Evolutionary conservation across 2,888 invertebrate genomes (phyloP), one percentile per base, ranked within the genome.

Genomic region (Callyntrura guangdongensis): DNA sequence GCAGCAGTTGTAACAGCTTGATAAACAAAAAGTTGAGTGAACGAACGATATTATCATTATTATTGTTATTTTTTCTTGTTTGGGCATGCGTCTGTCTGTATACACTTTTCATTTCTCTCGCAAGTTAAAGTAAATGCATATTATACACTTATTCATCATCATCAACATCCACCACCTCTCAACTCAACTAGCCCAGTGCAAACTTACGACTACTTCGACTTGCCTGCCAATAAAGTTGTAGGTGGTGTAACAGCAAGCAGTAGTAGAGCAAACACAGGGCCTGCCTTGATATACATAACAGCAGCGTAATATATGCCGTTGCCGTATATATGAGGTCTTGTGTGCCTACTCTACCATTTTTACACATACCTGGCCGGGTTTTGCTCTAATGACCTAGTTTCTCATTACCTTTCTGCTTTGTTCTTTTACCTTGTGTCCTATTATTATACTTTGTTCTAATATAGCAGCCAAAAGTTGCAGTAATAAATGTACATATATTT

Each of bases 341-440:
- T 69, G 36, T 22, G 47, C 27, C 79, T 56, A 27, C 79, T n/a
- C n/a, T 56, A 81, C 22, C 53, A 11, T 22, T 53, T 20, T 53
- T 81, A 17, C 12, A 8, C 20, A 72, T 69, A 56, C 59, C 82
- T 89, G 79, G 85, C 85, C 85, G 89, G 89, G 89, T 77, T 86
- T 84, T 89, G 89, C 85, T 89, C 89, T 89, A 89, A 89, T 89
- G 89, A 89, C 89, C 89, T 89, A 89, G 67, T 89, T 89, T 89
- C 79, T 85, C 89, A 89, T 89, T 89, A 89, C 89, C 85, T 89
- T 89, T 79, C 67, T 47, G 9, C 53, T 49, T 59, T 89, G 89
- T 85, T 89, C 89, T 89, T 89, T 89, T 89, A 79, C 85, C 85
- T 81, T 86, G 79, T 81, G 27, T 81, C 49, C 86, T 87, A 49